Evolutionary conservation across 2,113 vertebrate species (phyloP), one percentile per base, ranked within the genome.

Genomic region (Elanoides forficatus): DNA sequence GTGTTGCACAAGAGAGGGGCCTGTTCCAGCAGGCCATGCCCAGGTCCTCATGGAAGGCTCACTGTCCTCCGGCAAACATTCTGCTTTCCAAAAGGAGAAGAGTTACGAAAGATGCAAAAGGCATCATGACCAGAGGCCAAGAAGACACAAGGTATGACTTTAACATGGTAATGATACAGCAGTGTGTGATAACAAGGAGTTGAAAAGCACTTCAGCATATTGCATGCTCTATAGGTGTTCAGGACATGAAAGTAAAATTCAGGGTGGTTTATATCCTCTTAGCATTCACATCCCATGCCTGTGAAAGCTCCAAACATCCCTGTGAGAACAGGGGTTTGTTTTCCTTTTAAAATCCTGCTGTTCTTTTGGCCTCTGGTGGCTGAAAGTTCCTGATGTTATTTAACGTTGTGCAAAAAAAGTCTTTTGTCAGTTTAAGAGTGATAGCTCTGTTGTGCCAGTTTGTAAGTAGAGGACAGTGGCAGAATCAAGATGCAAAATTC

Each of bases 401-500:
- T 62, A 65, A 25, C 0, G 0, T 16, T 50, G 20, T 47, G 29
- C 12, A 83, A 71, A 67, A 56, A 83, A 45, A 58, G 23, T 25
- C 32, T 91, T 93, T 55, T 59, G 29, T 71, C 4, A 1, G 68
- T 87, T 81, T 90, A 71, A 73, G 63, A 86, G 47, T 5, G 32
- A 87, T 62, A 68, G 55, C 29, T 91, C 40, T 6, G 6, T 63
- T 86, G 58, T 81, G 67, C 48, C 16, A 75, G 18, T 48, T 55
- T 38, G 18, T 65, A 72, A 82, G 45, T 20, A 72, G 47, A 52
- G 90, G 74, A 78, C 2, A 26, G 75, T 52, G 55, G 16, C 42
- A 79, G 85, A 89, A 72, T 79, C 38, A 55, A 78, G 71, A 85
- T 45, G 17, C 15, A 85, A 87, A 81, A 81, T 71, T 58, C 70